Evolutionary conservation across 2,113 vertebrate species (phyloP).

Genomic region (Pelvicachromis taeniatus): DNA sequence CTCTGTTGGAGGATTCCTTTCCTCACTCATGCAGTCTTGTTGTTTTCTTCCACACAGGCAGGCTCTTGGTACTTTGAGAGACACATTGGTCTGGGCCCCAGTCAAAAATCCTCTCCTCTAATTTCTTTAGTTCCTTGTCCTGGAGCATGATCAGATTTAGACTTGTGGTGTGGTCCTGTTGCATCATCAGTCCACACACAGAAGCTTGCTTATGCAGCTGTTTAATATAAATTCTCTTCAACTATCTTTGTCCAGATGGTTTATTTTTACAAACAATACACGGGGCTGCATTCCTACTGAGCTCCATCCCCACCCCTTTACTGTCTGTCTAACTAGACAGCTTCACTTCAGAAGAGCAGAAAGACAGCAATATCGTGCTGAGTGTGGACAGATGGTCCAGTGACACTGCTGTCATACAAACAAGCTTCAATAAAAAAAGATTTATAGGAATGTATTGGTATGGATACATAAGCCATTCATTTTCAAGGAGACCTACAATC

Average conservation of each 20-base stretch:
- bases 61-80: neutral
- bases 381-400: constrained; percentile 86
- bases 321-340: constrained; percentile 70
- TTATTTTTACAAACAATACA: constrained; percentile 99
- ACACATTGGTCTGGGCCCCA: neutral
- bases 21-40: neutral
- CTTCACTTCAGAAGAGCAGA: constrained; percentile 64
- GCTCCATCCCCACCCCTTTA: constrained; percentile 72
- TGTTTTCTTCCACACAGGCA: neutral
- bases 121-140: constrained; percentile 26
- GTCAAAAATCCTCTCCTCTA: constrained; percentile 9
- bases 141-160: constrained; percentile 32
- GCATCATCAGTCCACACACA: constrained; percentile 73
- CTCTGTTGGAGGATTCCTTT: neutral
- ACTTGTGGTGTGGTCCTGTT: constrained; percentile 78
- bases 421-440: constrained; percentile 73
- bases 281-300: constrained; percentile 82
- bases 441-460: constrained; percentile 67
- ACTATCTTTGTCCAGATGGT: constrained; percentile 90
- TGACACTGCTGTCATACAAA: constrained; percentile 79
- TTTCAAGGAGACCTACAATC: constrained; percentile 34
- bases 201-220: constrained; percentile 98
- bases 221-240: constrained; percentile 91
- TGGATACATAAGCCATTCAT: constrained; percentile 67
- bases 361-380: constrained; percentile 42